Conservation (phyloP, 2,888 invertebrate genomes). For the Lingula anatina region DNA sequence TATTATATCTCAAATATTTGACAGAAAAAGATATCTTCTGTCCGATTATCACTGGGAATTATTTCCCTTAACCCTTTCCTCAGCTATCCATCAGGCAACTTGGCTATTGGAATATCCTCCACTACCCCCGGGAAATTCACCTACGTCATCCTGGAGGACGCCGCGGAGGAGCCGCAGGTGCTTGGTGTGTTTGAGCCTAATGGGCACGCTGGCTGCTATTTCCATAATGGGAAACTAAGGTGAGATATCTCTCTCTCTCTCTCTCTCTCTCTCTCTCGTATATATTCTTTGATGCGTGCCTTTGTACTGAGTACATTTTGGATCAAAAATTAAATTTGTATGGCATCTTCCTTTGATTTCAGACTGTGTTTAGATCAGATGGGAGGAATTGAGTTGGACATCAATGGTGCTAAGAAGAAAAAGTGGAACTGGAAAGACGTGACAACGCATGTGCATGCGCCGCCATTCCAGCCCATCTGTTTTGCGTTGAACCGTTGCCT, state of each 20-base stretch:
- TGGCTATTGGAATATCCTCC: slow-evolving; percentile 36
- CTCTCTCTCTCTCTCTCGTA: too few species aligned
- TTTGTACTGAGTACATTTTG: background rate
- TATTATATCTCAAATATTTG: too few species aligned
- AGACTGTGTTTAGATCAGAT: slow-evolving; percentile 41
- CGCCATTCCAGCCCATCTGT: slow-evolving; percentile 50
- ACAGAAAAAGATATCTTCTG: too few species aligned
- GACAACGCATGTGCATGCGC: slow-evolving; percentile 44
- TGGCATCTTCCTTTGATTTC: too few species aligned
- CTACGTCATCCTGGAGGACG: slow-evolving; percentile 39
- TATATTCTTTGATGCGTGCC: background rate
- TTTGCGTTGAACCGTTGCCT: slow-evolving; percentile 36
- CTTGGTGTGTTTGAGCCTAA: slow-evolving; percentile 41
- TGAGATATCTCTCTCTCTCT: too few species aligned
- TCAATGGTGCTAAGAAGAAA: slow-evolving; percentile 28
- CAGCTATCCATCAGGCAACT: slow-evolving; percentile 43
- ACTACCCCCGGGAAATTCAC: slow-evolving; percentile 32
- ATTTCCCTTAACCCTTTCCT: slow-evolving; percentile 10
- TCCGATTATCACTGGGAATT: too few species aligned
- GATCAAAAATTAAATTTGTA: too few species aligned
- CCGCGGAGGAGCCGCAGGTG: slow-evolving; percentile 14
- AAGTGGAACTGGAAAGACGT: slow-evolving; percentile 47
- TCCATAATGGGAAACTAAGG: slow-evolving; percentile 35
- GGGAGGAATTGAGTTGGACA: slow-evolving; percentile 45
- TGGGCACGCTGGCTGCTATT: slow-evolving; percentile 40